Percentiles rank a stretch among this genome's conserved stretches.
Evolutionary conservation across 37 sponge, comb jelly and placozoan species (phyloP).

Genomic region (Axinella damicornis): DNA sequence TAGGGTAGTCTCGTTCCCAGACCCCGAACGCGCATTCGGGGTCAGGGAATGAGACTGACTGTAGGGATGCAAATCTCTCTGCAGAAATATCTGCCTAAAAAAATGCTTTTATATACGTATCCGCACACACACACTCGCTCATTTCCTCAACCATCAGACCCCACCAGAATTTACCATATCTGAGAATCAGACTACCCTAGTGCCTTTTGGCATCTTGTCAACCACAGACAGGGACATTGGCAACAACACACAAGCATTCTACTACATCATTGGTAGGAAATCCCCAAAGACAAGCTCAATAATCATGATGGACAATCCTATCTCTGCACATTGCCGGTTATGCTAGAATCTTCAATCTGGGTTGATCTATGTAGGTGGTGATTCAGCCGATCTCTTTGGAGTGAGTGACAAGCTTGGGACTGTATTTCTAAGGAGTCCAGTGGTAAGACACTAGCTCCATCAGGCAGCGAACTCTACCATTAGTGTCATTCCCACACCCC

Average conservation of each 20-base stretch:
- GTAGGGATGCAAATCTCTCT: no score
- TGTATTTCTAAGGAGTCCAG: neutral
- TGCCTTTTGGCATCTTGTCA: neutral
- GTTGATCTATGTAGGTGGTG: neutral
- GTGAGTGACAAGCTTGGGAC: neutral
- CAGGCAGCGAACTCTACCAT: no score
- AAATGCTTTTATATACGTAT: no score
- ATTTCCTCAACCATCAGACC: neutral
- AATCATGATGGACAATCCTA: neutral
- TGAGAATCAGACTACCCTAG: neutral
- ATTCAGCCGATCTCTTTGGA: neutral
- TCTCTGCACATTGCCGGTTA: neutral
- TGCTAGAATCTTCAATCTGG: no score
- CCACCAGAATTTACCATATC: neutral
- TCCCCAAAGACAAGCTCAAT: no score
- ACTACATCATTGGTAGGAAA: slow-evolving; percentile 13
- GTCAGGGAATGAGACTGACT: no score
- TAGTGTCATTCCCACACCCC: no score
- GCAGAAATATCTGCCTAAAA: no score
- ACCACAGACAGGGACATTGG: slow-evolving; percentile 20
- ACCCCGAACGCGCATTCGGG: no score
- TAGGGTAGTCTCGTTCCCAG: no score
- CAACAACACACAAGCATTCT: neutral
- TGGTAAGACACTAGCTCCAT: neutral
- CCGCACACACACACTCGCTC: no score